These are phyloP conservation scores for Pseudopipra pipra DNA, from an alignment of 2,113 vertebrate genomes.

Conservation along the genomic window DNA sequence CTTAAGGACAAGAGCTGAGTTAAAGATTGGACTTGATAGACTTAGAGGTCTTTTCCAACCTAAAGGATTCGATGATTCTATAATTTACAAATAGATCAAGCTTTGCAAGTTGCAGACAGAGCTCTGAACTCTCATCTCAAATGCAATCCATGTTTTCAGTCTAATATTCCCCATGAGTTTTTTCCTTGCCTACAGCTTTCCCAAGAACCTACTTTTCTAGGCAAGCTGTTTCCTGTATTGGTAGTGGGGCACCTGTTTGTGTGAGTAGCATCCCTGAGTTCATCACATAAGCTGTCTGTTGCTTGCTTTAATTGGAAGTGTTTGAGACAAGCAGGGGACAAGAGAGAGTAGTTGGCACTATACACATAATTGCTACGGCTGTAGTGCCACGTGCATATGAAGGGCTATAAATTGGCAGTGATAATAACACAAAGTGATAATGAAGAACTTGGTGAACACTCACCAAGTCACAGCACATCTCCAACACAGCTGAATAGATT, in stretches of 20 bases:
- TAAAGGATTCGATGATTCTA: background rate
- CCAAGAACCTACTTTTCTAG: background rate
- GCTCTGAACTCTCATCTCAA: background rate
- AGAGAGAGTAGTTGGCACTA: background rate
- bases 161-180: background rate
- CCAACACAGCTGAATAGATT: slow-evolving; percentile 8
- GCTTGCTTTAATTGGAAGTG: background rate
- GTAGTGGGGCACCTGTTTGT: background rate
- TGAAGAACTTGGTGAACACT: background rate
- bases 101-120: background rate
- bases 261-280: background rate
- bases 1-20: background rate
- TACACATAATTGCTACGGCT: background rate
- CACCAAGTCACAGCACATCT: background rate
- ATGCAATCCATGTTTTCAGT: background rate
- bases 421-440: slow-evolving; percentile 27
- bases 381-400: background rate
- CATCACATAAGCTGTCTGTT: background rate
- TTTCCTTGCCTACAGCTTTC: background rate
- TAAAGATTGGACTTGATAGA: background rate
- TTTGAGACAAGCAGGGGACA: background rate
- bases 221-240: background rate
- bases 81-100: background rate
- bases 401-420: slow-evolving; percentile 13
- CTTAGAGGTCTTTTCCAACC: background rate